These are phyloP conservation scores for Drosophila repletoides DNA, from an alignment of 1,140 invertebrate genomes.

Conservation along the genomic window DNA sequence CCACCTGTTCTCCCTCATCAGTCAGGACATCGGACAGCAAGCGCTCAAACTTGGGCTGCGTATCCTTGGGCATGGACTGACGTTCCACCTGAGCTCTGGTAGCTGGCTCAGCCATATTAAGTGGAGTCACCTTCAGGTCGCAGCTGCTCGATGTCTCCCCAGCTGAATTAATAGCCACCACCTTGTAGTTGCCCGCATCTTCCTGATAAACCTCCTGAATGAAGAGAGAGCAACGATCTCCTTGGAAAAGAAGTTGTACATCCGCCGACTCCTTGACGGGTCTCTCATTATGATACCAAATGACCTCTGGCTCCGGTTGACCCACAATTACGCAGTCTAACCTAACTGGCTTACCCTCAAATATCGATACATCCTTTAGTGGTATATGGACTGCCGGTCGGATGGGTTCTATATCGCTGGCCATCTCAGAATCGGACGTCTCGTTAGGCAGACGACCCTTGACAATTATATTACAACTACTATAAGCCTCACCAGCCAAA, in stretches of 20 bases:
- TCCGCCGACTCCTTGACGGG: constrained; percentile 94
- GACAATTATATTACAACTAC: constrained; percentile 87
- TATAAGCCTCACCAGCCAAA: constrained; percentile 85
- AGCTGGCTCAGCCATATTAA: constrained; percentile 73
- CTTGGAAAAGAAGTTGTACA: constrained; percentile 89
- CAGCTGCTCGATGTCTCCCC: constrained; percentile 91
- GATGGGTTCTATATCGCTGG: constrained; percentile 88
- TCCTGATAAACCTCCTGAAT: constrained; percentile 89
- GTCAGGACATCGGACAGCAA: constrained; percentile 87
- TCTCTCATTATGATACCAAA: constrained; percentile 92
- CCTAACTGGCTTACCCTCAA: constrained; percentile 87
- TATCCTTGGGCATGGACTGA: constrained; percentile 77
- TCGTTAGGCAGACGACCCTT: constrained; percentile 88
- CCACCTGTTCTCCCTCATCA: constrained; percentile 87
- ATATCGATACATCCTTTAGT: constrained; percentile 87
- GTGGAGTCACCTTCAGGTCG: constrained; percentile 84
- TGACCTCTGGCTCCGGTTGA: constrained; percentile 93
- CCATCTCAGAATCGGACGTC: constrained; percentile 88
- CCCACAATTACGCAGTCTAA: constrained; percentile 92
- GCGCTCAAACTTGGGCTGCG: constrained; percentile 87
- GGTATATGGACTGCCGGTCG: constrained; percentile 89
- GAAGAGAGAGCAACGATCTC: constrained; percentile 90
- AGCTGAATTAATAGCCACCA: constrained; percentile 90
- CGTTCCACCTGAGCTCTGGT: constrained; percentile 69
- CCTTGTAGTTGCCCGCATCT: constrained; percentile 91